Base-by-base conservation (phyloP, 2,113 vertebrate genomes). In the Rhinogobius similis region DNA sequence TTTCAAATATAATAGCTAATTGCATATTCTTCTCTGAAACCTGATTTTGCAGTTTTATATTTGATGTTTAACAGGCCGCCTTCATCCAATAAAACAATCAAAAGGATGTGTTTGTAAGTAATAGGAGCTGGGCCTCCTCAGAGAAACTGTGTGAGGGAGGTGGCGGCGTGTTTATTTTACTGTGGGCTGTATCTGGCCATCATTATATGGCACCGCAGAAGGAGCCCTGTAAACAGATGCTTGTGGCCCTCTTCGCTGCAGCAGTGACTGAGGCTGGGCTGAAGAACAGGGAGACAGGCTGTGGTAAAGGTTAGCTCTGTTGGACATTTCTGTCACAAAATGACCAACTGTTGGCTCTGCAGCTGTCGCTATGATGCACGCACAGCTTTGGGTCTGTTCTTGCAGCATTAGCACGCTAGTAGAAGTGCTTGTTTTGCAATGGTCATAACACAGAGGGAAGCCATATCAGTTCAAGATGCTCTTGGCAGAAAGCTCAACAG, bases 151-250 rank as follows among this genome's bases (percentile, higher is more conserved):
- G 72, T 26, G 73, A 71, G 81, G 78, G 83, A 89, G 86, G 89
- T 89, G 89, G 80, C 84, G 81, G 85, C 16, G 70, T 86, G 87
- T 89, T 88, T 90, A 88, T 90, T 89, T 89, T 79, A 89, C 87
- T 87, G 89, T 81, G 81, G 83, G 81, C 74, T 84, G 78, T 77
- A 77, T 91, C 88, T 88, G 88, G 85, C 82, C 85, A 75, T 88
- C 87, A 82, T 89, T 88, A 86, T 86, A 85, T 87, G 82, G 75
- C 84, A 66, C 76, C 81, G 86, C 78, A 86, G 87, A 84, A 78
- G 82, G 79, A 87, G 82, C 72, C 62, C 78, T 75, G 81, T 86
- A 86, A 87, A 89, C 81, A 86, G 81, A 90, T 84, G 83, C 78
- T 82, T 70, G 81, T 65, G 70, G 83, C 87, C 83, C 71, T 67